Percentiles rank a stretch among this genome's conserved stretches.
Evolutionary conservation across 2,797 vertebrate genomes (phyloP).

Genomic region (Pterois miles): DNA sequence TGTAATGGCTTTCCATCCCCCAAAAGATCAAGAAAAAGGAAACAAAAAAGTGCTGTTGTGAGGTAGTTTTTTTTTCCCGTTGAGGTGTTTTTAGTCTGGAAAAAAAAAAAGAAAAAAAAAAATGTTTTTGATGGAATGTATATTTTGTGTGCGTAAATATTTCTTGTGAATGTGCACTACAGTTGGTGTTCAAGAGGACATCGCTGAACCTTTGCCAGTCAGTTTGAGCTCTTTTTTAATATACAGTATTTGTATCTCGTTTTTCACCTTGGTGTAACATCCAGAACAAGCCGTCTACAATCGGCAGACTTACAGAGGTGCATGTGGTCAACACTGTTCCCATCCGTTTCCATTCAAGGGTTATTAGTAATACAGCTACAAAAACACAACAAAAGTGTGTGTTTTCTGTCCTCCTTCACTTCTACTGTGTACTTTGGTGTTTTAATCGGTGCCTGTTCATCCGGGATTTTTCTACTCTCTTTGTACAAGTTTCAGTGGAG

Average conservation of each 20-base stretch:
- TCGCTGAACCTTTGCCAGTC: slow-evolving; percentile 31
- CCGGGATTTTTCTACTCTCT: slow-evolving; percentile 48
- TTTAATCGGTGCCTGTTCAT: slow-evolving; percentile 28
- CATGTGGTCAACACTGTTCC: slow-evolving; percentile 5
- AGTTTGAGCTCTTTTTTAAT: slow-evolving; percentile 51
- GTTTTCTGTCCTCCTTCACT: slow-evolving; percentile 24
- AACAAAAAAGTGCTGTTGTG: slow-evolving; percentile 28
- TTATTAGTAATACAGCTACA: neutral
- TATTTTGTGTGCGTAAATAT: slow-evolving; percentile 59
- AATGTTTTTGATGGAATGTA: slow-evolving; percentile 49
- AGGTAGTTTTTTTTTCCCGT: slow-evolving; percentile 31
- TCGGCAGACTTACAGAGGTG: neutral
- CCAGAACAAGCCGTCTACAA: slow-evolving; percentile 30
- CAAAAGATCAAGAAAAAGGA: slow-evolving; percentile 17
- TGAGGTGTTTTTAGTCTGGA: slow-evolving; percentile 57
- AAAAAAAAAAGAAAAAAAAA: neutral
- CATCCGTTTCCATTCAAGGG: neutral
- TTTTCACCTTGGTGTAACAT: slow-evolving; percentile 44
- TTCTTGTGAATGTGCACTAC: slow-evolving; percentile 64
- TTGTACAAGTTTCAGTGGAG: slow-evolving; percentile 45
- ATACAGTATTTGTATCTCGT: slow-evolving; percentile 60
- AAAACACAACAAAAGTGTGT: slow-evolving; percentile 1
- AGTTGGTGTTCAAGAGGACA: slow-evolving; percentile 30
- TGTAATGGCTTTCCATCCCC: neutral
- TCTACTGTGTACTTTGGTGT: slow-evolving; percentile 36